A percentile compares a stretch with the other conserved stretches of the same genome.
These are phyloP conservation scores for Nasonia longicornis DNA, from an alignment of 1,140 invertebrate species.

Conservation along the genomic window DNA sequence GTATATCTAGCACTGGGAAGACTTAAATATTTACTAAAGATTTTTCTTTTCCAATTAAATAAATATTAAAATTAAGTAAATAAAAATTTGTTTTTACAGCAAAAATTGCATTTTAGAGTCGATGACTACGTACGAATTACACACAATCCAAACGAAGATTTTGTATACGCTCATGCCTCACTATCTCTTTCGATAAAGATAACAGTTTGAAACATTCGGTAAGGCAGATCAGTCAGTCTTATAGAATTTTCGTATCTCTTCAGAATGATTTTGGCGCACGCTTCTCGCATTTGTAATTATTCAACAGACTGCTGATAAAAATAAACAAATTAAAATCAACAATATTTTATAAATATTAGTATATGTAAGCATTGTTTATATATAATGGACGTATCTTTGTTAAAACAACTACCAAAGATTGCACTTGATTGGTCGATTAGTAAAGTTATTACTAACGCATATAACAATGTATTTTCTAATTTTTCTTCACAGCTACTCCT, in stretches of 20 bases:
- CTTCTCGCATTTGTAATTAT: constrained; percentile 3
- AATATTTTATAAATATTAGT: constrained; percentile 32
- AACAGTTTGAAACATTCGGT: constrained; percentile 36
- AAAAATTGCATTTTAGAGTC: neutral
- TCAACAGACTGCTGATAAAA: constrained; percentile 37
- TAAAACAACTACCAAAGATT: constrained; percentile 22
- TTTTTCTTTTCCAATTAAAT: constrained; percentile 27
- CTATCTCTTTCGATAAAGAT: constrained; percentile 25
- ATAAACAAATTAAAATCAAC: constrained; percentile 33
- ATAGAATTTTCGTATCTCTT: constrained; percentile 46
- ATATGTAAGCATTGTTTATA: constrained; percentile 2
- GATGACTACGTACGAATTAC: neutral
- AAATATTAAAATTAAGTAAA: constrained; percentile 11
- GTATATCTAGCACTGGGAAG: constrained; percentile 2
- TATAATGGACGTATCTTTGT: constrained; percentile 30
- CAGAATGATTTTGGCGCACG: constrained; percentile 29
- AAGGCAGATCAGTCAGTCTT: constrained; percentile 64
- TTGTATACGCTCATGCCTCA: constrained; percentile 15
- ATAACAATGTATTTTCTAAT: constrained; percentile 35
- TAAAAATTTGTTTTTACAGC: constrained; percentile 13
- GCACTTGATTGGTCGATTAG: constrained; percentile 19
- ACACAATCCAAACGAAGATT: neutral
- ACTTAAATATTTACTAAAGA: constrained; percentile 14
- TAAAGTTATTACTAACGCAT: constrained; percentile 3
- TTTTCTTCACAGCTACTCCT: constrained; percentile 41